Conservation (phyloP, 2,797 vertebrate species). For the Poliocrania exsul region DNA sequence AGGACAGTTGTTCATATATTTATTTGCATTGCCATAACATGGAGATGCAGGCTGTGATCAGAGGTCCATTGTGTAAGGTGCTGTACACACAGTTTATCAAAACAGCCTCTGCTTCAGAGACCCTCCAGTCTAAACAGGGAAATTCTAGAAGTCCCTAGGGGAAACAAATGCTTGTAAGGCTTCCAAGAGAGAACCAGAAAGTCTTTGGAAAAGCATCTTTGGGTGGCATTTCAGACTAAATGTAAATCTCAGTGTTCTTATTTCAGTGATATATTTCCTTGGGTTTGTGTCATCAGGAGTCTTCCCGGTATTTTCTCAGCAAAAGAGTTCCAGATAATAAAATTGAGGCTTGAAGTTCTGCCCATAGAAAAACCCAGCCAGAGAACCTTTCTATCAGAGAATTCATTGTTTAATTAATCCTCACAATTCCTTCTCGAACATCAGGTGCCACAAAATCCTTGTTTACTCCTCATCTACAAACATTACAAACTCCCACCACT, state of each 20-base stretch:
- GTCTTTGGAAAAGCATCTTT: slow-evolving; percentile 41
- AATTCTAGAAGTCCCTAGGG: slow-evolving; percentile 57
- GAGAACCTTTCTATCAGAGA: not conserved
- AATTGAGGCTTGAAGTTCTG: not conserved
- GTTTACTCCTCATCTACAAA: not conserved
- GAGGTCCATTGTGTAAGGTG: slow-evolving; percentile 65
- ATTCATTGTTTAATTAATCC: not conserved
- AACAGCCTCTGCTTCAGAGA: slow-evolving; percentile 52
- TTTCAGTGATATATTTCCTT: not conserved
- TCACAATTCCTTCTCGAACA: not conserved
- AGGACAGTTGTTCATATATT: slow-evolving; percentile 52
- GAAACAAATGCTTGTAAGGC: slow-evolving; percentile 43
- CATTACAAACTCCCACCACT: not conserved
- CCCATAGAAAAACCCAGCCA: not conserved
- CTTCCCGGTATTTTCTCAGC: not conserved
- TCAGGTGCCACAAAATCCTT: not conserved
- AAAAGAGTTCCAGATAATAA: not conserved
- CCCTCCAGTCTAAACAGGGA: slow-evolving; percentile 67
- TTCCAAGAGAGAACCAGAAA: slow-evolving; percentile 41
- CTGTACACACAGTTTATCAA: slow-evolving; percentile 52
- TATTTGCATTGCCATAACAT: slow-evolving; percentile 39
- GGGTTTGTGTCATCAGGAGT: not conserved
- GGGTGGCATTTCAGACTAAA: slow-evolving; percentile 48
- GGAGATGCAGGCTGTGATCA: slow-evolving; percentile 56
- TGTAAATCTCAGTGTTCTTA: not conserved